Evolutionary conservation across 2,797 vertebrate genomes (phyloP), one percentile per base, ranked within the genome.

Genomic region (Antennarius maculatus): DNA sequence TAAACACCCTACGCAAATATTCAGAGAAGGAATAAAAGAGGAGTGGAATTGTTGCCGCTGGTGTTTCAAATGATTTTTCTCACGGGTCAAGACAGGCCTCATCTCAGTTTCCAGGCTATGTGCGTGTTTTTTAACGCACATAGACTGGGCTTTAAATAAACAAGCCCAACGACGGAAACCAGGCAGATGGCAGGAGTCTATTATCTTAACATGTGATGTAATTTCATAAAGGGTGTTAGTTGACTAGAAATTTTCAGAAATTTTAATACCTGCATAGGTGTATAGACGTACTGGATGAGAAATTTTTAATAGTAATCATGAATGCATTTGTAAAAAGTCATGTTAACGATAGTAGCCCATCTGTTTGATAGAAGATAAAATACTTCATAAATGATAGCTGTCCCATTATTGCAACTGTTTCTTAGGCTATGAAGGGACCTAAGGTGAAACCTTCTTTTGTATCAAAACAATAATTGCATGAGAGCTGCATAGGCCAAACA

Each of bases 1-100:
- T 76, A 71, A 83, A 84, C 69, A 77, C 55, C 47, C 54, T 74
- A 23, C 73, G 45, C 64, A 55, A 77, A 84, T 78, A 79, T 82
- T 65, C 51, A 70, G 46, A 71, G 53, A 73, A 39, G 55, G 73
- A 79, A 73, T 74, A 67, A 78, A 86, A 74, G 48, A 52, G 57
- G 39, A 47, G 61, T 37, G 42, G 68, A 66, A 84, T 74, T 62
- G 52, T 48, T 52, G 53, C 1, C 15, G n/a, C 7, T 8, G 5
- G 7, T 28, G 42, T 58, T 46, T 82, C 63, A 78, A 80, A 61
- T 65, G 68, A 67, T 39, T 55, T 66, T 66, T 87, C 51, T 62
- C 54, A 49, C 48, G 39, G 39, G 52, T 27, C 2, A 11, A 65
- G 31, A 59, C 46, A 5, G 62, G 28, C 58, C 3, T 13, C 45